Conservation (phyloP, 2,888 invertebrate genomes). For the Caenorhabditis sp. region DNA sequence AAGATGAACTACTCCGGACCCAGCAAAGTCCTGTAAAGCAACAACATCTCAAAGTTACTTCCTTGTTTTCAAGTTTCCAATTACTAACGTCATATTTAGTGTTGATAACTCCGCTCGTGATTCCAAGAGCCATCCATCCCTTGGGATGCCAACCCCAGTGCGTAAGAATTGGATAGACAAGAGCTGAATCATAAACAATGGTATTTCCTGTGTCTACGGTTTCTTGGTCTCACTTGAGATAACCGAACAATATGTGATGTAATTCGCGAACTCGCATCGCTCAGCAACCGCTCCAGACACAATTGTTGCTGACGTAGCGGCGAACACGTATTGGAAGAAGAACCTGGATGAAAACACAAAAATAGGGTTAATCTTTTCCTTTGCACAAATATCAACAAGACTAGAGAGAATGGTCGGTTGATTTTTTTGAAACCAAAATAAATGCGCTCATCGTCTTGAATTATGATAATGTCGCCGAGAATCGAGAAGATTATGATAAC, state of each 20-base stretch:
- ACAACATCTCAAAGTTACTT: conserved; percentile 10
- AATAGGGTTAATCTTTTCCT: background rate
- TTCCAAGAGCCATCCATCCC: conserved; percentile 79
- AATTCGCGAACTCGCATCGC: conserved; percentile 85
- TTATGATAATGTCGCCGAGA: conserved; percentile 49
- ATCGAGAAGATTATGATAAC: conserved; percentile 40
- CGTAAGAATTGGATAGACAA: conserved; percentile 80
- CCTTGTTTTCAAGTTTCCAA: background rate
- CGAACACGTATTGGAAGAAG: conserved; percentile 86
- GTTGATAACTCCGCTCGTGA: conserved; percentile 65
- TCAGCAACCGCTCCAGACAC: conserved; percentile 86
- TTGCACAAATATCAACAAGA: background rate
- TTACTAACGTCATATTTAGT: conserved; percentile 73
- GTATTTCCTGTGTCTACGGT: conserved; percentile 19
- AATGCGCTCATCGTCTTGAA: conserved; percentile 40
- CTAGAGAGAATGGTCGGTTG: background rate
- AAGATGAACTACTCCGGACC: conserved; percentile 86
- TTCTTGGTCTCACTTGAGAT: conserved; percentile 84
- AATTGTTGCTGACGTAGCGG: conserved; percentile 86
- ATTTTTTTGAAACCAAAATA: conserved; percentile 27
- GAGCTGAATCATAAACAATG: conserved; percentile 60
- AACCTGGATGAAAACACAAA: conserved; percentile 57
- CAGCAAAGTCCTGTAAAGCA: conserved; percentile 85
- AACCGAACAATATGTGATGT: conserved; percentile 85
- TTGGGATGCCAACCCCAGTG: conserved; percentile 81